Evolutionary conservation across 2,797 vertebrate genomes (phyloP).

Genomic region (Thripadectes ignobilis): DNA sequence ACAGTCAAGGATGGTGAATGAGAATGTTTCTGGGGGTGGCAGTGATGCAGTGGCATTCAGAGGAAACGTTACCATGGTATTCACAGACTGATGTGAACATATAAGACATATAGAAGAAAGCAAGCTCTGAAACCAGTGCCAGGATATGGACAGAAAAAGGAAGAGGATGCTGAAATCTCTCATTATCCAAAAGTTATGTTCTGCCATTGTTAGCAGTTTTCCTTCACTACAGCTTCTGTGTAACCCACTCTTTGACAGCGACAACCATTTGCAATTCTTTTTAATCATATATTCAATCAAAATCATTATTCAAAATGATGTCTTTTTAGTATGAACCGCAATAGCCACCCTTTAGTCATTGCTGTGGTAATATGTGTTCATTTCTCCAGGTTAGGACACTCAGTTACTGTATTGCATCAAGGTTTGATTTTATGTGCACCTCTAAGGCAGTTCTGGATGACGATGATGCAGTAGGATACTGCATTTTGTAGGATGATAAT

Average conservation of each 20-base stretch:
- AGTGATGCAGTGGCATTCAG: conserved; percentile 23
- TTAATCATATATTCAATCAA: neutral
- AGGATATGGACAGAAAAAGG: neutral
- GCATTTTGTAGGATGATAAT: neutral
- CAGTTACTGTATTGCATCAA: neutral
- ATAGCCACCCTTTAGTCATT: neutral
- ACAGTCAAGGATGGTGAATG: conserved; percentile 50
- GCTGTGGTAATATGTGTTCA: neutral
- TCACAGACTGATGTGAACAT: conserved; percentile 10
- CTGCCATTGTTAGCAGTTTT: conserved; percentile 5
- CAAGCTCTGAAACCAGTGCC: neutral
- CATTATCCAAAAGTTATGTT: neutral
- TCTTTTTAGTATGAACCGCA: neutral
- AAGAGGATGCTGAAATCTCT: neutral
- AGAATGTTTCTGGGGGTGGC: conserved; percentile 51
- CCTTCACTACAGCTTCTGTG: neutral
- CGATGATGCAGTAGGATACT: neutral
- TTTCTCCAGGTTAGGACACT: neutral
- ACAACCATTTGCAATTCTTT: neutral
- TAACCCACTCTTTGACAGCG: neutral
- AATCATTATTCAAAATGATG: neutral
- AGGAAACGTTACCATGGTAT: conserved; percentile 46
- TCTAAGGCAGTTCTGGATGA: neutral
- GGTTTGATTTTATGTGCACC: neutral
- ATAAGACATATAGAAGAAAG: neutral